phyloP scores from a whole-genome alignment of 2,113 vertebrate genomes.

The Saimiri boliviensis region DNA sequence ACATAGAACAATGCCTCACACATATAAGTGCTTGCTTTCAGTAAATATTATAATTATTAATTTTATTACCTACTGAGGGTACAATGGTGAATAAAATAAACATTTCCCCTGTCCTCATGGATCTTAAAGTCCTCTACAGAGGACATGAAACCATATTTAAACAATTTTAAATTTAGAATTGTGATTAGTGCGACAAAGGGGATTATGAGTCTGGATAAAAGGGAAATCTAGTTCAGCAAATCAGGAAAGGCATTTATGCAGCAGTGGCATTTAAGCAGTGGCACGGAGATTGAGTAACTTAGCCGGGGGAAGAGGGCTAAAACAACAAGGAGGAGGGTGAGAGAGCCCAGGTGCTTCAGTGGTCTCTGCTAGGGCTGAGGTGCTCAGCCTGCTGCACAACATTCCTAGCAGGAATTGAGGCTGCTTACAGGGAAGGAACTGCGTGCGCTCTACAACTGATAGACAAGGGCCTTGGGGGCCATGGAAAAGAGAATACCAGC shows the following conservation, averaged over 20 bases:
- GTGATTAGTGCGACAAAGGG: neutral
- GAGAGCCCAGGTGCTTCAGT: neutral
- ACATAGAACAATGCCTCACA: neutral
- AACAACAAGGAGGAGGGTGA: neutral
- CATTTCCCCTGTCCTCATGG: neutral
- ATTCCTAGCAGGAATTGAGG: conserved; percentile 36
- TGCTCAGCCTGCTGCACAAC: neutral
- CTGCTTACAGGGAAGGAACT: neutral
- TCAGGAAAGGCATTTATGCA: neutral
- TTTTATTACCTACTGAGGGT: neutral
- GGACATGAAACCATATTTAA: neutral
- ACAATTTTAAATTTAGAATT: conserved; percentile 25
- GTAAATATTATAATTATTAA: neutral
- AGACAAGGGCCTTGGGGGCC: neutral
- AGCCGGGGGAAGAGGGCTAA: neutral
- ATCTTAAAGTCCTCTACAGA: neutral
- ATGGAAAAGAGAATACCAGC: neutral
- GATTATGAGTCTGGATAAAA: neutral
- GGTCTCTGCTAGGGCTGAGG: neutral
- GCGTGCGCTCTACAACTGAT: neutral
- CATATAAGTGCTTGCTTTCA: neutral
- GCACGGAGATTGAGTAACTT: neutral
- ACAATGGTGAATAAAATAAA: neutral
- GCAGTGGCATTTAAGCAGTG: neutral
- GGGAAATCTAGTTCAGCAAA: neutral